phyloP scores from a whole-genome alignment of 2,113 vertebrate species.

The Bucco capensis region DNA sequence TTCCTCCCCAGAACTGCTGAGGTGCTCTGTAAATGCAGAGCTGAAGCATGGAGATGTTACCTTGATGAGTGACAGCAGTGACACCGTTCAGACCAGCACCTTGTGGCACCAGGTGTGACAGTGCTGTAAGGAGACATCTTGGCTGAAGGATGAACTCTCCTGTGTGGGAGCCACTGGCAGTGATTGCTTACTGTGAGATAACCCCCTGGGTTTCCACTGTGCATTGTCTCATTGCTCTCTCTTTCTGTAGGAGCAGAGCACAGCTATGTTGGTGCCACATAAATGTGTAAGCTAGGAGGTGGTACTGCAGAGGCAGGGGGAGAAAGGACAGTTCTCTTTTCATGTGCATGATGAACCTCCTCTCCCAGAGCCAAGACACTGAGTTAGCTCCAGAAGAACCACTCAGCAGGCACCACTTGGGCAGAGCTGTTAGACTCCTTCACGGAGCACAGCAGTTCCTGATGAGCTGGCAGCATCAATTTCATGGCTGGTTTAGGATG shows the following conservation, averaged over 20 bases:
- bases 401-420: not conserved
- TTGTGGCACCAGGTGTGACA: not conserved
- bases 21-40: not conserved
- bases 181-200: too few species aligned
- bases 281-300: not conserved
- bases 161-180: not conserved
- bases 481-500: not conserved
- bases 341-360: not conserved
- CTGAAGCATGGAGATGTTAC: not conserved
- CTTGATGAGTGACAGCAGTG: not conserved
- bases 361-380: not conserved
- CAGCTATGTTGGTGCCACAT: not conserved
- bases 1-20: not conserved
- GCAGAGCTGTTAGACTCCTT: not conserved
- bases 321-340: not conserved
- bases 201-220: not conserved
- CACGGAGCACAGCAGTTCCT: not conserved
- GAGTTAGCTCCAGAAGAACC: not conserved
- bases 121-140: not conserved
- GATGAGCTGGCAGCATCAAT: not conserved
- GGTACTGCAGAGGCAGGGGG: not conserved
- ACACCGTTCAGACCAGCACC: not conserved
- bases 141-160: not conserved
- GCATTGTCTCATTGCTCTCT: not conserved
- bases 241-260: not conserved